Evolutionary conservation across 2,797 vertebrate species (phyloP).

Genomic region (Anguilla megastoma): DNA sequence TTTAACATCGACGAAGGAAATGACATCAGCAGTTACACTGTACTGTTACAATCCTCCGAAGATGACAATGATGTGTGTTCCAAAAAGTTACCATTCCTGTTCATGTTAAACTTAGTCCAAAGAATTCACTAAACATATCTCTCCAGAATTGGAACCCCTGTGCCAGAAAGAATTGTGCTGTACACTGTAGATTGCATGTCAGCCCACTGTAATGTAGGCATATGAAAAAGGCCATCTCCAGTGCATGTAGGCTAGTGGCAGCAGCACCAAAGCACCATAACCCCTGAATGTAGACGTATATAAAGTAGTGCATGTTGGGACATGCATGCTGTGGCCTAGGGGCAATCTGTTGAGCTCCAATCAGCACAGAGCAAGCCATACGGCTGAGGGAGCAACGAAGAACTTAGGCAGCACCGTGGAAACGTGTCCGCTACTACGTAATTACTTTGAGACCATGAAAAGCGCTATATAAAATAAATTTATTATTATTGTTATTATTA

Average conservation of each 20-base stretch:
- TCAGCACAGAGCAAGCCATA: constrained; percentile 49
- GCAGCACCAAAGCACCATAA: constrained; percentile 37
- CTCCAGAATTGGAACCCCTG: not conserved
- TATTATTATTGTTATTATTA: no score
- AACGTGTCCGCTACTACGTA: constrained; percentile 48
- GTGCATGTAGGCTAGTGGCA: constrained; percentile 34
- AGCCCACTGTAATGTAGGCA: no score
- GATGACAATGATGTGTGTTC: no score
- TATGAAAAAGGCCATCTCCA: constrained; percentile 7
- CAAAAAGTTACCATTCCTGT: no score
- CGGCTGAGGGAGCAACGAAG: constrained; percentile 44
- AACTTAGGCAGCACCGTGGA: constrained; percentile 43
- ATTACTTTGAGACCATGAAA: no score
- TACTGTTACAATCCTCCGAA: not conserved
- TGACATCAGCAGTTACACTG: not conserved
- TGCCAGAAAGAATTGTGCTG: not conserved
- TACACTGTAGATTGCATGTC: not conserved
- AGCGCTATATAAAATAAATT: no score
- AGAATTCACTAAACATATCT: not conserved
- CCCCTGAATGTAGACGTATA: constrained; percentile 43
- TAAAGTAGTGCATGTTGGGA: constrained; percentile 47
- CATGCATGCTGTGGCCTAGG: constrained; percentile 32
- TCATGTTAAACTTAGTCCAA: not conserved
- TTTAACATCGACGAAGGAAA: not conserved
- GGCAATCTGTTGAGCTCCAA: constrained; percentile 48